These are phyloP conservation scores for Oryzias javanicus DNA, from an alignment of 2,113 vertebrate genomes.

Conservation along the genomic window DNA sequence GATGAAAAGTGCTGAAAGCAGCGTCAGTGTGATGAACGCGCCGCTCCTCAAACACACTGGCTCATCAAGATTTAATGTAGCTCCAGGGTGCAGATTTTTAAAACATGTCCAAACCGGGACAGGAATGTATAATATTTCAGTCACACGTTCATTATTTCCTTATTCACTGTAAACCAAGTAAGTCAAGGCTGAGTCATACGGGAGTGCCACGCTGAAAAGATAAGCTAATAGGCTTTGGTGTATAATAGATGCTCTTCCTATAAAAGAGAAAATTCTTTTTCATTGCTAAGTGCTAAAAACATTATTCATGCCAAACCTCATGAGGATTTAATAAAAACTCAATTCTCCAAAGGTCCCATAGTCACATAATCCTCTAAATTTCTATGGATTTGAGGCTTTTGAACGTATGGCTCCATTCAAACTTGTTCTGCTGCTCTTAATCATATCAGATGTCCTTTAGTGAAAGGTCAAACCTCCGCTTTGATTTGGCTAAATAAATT, in stretches of 20 bases:
- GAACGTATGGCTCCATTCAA: no score
- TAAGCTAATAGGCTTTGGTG: conserved; percentile 4
- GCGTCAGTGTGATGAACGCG: conserved; percentile 2
- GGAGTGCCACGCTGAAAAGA: conserved; percentile 23
- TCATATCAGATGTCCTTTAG: no score
- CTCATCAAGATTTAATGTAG: conserved; percentile 31
- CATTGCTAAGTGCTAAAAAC: background rate
- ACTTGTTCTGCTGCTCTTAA: no score
- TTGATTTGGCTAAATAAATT: no score
- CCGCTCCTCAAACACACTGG: conserved; percentile 13
- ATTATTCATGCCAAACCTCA: background rate
- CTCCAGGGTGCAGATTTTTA: conserved; percentile 55
- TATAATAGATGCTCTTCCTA: background rate
- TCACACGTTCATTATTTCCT: conserved; percentile 42
- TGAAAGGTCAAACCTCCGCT: no score
- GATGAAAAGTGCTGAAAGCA: conserved; percentile 1
- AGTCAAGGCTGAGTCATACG: conserved; percentile 45
- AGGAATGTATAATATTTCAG: conserved; percentile 66
- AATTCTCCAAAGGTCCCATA: background rate
- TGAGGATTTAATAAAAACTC: background rate
- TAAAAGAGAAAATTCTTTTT: conserved; percentile 10
- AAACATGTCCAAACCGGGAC: conserved; percentile 64
- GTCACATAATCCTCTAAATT: no score
- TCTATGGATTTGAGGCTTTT: no score
- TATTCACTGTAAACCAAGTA: conserved; percentile 25